These are phyloP conservation scores for Aphodius sticticus DNA, from an alignment of 2,888 invertebrate species.

Conservation along the genomic window DNA sequence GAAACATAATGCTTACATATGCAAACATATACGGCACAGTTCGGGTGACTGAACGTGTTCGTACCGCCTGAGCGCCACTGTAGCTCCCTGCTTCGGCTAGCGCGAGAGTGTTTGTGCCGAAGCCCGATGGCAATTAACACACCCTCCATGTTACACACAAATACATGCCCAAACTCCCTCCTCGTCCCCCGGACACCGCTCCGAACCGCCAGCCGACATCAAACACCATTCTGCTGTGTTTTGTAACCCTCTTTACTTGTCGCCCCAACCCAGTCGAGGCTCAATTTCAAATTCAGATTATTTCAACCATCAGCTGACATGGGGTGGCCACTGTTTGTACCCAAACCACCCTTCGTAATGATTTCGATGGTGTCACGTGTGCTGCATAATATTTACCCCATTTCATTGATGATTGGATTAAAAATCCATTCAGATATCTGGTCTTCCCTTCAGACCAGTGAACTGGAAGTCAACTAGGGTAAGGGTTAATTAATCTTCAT, in stretches of 20 bases:
- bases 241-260: conserved; percentile 28
- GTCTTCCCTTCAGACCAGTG: not conserved
- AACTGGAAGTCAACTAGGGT: conserved; percentile 4
- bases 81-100: conserved; percentile 12
- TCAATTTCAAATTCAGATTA: conserved; percentile 31
- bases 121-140: conserved; percentile 31
- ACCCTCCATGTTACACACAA: conserved; percentile 29
- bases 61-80: conserved; percentile 12
- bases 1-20: conserved; percentile 32
- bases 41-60: conserved; percentile 9
- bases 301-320: conserved; percentile 8
- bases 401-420: conserved; percentile 4
- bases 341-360: not conserved
- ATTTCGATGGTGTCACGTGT: not conserved
- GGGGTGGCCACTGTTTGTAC: conserved; percentile 4
- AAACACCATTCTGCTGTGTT: conserved; percentile 7
- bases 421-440: not conserved
- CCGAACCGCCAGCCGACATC: conserved; percentile 11
- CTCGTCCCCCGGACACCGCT: not conserved
- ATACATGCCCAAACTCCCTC: conserved; percentile 9
- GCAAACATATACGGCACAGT: conserved; percentile 26
- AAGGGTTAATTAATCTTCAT: not conserved
- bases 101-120: conserved; percentile 19
- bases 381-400: not conserved
- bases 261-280: conserved; percentile 18